Percentiles rank a stretch among this genome's conserved stretches.
Evolutionary conservation across 2,113 vertebrate species (phyloP).

Genomic region (Anolis sagrei): DNA sequence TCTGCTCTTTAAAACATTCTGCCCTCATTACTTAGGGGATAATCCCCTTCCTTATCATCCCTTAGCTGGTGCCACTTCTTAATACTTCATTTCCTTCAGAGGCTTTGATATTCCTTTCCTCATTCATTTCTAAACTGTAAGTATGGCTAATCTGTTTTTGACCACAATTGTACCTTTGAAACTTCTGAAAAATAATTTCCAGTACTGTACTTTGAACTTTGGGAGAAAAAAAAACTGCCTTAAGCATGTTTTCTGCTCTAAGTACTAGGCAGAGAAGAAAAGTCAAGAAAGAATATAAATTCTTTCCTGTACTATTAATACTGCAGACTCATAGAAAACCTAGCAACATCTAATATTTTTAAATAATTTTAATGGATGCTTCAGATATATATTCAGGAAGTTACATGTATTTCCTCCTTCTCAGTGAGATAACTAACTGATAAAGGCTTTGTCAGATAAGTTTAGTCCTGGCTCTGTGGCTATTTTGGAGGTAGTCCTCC

Average conservation of each 20-base stretch:
- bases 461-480: neutral
- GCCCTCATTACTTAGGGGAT: conserved; percentile 24
- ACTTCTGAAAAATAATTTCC: conserved; percentile 35
- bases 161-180: conserved; percentile 25
- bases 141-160: conserved; percentile 32
- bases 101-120: conserved; percentile 34
- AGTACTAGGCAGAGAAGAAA: conserved; percentile 26
- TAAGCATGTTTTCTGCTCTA: conserved; percentile 30
- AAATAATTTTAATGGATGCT: conserved; percentile 29
- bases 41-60: conserved; percentile 39
- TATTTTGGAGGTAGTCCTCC: neutral
- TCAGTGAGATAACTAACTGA: neutral
- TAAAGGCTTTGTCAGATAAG: neutral
- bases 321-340: neutral
- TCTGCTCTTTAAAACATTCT: neutral
- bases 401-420: neutral
- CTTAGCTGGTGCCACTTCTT: neutral
- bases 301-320: neutral
- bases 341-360: conserved; percentile 41
- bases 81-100: conserved; percentile 41
- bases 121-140: conserved; percentile 53
- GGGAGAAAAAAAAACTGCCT: conserved; percentile 3
- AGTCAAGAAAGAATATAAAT: conserved; percentile 28
- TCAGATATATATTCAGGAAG: neutral
- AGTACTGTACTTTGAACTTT: neutral